These are phyloP conservation scores for Triplophysa dalaica DNA, from an alignment of 2,113 vertebrate species.

Conservation along the genomic window DNA sequence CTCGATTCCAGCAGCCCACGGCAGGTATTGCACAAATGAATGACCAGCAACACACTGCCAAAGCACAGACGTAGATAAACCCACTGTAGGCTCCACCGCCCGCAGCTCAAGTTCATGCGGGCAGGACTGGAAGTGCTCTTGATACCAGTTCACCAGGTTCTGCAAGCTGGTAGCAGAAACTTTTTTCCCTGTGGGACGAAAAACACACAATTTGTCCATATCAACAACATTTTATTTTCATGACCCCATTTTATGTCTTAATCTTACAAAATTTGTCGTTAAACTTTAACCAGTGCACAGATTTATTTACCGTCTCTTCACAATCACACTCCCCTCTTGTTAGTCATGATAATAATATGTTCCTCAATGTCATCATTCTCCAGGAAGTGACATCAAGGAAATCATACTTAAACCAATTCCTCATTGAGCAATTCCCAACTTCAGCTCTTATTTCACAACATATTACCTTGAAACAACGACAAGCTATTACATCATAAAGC, in stretches of 20 bases:
- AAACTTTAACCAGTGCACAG: too few relatives aligned
- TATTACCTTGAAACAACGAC: too few relatives aligned
- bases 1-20: conserved; percentile 70
- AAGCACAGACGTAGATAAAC: conserved; percentile 78
- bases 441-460: too few relatives aligned
- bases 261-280: too few relatives aligned
- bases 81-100: conserved; percentile 76
- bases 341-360: too few relatives aligned
- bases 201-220: background rate
- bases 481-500: too few relatives aligned
- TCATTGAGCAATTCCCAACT: too few relatives aligned
- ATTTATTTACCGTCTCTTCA: too few relatives aligned
- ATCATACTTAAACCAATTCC: too few relatives aligned
- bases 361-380: too few relatives aligned
- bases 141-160: conserved; percentile 85
- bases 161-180: conserved; percentile 78
- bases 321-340: too few relatives aligned
- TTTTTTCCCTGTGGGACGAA: conserved; percentile 69
- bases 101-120: conserved; percentile 82
- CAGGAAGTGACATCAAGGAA: too few relatives aligned
- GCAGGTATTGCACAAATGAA: conserved; percentile 86
- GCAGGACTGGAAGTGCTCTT: conserved; percentile 82
- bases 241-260: background rate
- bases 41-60: conserved; percentile 86
- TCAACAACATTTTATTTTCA: background rate